Percentiles rank a stretch among this genome's conserved stretches.
phyloP scores from a whole-genome alignment of 2,113 vertebrate species.

The Syngnathoides biaculeatus region DNA sequence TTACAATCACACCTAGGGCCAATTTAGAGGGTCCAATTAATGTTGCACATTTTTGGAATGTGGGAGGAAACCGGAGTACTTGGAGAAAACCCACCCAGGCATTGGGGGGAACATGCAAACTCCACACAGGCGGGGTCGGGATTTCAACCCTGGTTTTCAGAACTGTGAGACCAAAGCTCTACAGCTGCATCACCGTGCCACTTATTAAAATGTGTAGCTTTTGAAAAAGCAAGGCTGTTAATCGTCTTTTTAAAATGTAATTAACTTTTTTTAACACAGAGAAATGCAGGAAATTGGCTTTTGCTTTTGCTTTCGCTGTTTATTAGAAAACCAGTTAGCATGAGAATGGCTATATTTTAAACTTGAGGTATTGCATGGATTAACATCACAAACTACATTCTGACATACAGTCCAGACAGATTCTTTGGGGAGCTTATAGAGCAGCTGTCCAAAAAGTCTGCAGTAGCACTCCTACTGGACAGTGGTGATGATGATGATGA shows the following conservation, averaged over 20 bases:
- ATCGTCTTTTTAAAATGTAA: background rate
- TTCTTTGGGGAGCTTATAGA: constrained; percentile 21
- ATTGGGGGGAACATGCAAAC: too few species aligned
- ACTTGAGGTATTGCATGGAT: constrained; percentile 7
- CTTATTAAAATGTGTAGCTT: background rate
- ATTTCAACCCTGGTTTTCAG: too few species aligned
- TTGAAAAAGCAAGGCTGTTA: background rate
- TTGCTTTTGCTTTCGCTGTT: background rate
- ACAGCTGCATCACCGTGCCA: too few species aligned
- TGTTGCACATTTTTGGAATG: too few species aligned
- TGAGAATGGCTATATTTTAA: background rate
- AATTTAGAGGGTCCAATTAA: too few species aligned
- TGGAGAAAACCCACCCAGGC: too few species aligned
- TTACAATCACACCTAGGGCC: too few species aligned
- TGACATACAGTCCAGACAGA: constrained; percentile 27
- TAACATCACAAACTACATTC: constrained; percentile 12
- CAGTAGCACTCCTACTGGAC: constrained; percentile 36
- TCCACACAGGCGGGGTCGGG: too few species aligned
- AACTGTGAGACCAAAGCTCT: too few species aligned
- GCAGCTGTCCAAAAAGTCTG: constrained; percentile 38
- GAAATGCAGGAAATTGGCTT: background rate
- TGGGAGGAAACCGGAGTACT: too few species aligned
- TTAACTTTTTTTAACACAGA: background rate
- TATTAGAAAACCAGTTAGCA: background rate
- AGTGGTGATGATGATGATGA: constrained; percentile 23